A percentile compares a stretch with the other conserved stretches of the same genome.
phyloP scores from a whole-genome alignment of 2,113 vertebrate species.

The Tilapia sparmanii region DNA sequence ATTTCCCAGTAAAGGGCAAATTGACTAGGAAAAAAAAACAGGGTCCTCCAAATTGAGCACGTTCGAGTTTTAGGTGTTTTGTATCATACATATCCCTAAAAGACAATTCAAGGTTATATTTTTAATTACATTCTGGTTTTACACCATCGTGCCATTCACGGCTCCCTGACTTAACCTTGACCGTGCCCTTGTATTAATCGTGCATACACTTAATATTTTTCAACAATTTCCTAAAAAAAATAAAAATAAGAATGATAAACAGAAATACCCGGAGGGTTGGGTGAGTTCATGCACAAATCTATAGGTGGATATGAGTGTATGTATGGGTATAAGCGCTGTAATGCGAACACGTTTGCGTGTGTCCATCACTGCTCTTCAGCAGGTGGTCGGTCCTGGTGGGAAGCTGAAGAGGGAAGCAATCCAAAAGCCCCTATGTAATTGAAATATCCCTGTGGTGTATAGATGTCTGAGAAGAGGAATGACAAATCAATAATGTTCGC shows the following conservation, averaged over 20 bases:
- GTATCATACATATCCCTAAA: neutral
- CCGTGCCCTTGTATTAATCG: neutral
- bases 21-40: constrained; percentile 26
- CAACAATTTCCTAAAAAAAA: neutral
- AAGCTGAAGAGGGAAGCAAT: constrained; percentile 5
- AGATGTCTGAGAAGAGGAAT: constrained; percentile 46
- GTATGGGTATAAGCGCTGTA: neutral
- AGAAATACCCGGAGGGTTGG: neutral
- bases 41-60: neutral
- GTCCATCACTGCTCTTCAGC: constrained; percentile 17
- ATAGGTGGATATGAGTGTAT: neutral
- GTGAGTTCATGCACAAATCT: neutral
- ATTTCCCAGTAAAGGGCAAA: constrained; percentile 55
- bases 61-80: neutral
- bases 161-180: neutral
- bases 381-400: neutral
- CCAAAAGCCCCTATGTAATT: constrained; percentile 37
- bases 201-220: neutral
- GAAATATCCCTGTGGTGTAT: constrained; percentile 57
- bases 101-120: constrained; percentile 14
- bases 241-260: neutral
- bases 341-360: neutral
- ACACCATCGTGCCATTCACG: neutral
- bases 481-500: constrained; percentile 64
- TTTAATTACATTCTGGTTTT: neutral